phyloP scores from a whole-genome alignment of 35 echinoderm and acorn worm species.

The Heliocidaris erythrogramma region DNA sequence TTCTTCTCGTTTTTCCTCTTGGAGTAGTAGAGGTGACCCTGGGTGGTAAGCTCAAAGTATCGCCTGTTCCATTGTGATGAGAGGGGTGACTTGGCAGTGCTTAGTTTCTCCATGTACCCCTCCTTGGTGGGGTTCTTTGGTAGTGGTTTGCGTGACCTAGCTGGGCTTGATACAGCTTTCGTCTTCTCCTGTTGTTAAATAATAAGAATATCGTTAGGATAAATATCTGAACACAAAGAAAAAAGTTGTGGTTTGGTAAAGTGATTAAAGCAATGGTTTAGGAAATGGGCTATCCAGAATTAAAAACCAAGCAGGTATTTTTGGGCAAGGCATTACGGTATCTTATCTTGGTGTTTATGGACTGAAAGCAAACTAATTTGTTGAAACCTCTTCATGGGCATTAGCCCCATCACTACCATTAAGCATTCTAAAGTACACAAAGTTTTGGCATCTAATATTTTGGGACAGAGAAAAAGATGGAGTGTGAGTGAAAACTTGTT shows the following conservation, averaged over 20 bases:
- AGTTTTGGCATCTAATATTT: too few species aligned
- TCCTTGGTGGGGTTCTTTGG: slow-evolving; percentile 92
- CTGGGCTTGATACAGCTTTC: not conserved
- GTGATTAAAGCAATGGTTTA: not conserved
- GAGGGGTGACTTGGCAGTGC: slow-evolving; percentile 71
- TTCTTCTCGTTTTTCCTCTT: slow-evolving; percentile 98
- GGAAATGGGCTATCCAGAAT: too few species aligned
- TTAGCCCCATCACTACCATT: too few species aligned
- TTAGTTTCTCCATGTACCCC: slow-evolving; percentile 93
- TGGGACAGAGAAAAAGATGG: too few species aligned
- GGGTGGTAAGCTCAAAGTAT: slow-evolving; percentile 91
- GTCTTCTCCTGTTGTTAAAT: slow-evolving; percentile 13
- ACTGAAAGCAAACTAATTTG: too few species aligned
- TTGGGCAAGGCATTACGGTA: too few species aligned
- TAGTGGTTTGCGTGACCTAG: slow-evolving; percentile 34
- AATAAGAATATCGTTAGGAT: not conserved
- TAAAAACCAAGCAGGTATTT: too few species aligned
- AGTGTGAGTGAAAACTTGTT: too few species aligned
- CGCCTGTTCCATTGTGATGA: slow-evolving; percentile 93
- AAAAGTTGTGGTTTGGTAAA: not conserved
- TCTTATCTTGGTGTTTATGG: too few species aligned
- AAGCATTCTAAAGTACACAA: too few species aligned
- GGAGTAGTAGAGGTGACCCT: slow-evolving; percentile 90
- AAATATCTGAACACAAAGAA: not conserved
- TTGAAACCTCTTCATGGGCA: too few species aligned